Conservation (phyloP, 2,888 invertebrate species). For the Sialis lutaria region DNA sequence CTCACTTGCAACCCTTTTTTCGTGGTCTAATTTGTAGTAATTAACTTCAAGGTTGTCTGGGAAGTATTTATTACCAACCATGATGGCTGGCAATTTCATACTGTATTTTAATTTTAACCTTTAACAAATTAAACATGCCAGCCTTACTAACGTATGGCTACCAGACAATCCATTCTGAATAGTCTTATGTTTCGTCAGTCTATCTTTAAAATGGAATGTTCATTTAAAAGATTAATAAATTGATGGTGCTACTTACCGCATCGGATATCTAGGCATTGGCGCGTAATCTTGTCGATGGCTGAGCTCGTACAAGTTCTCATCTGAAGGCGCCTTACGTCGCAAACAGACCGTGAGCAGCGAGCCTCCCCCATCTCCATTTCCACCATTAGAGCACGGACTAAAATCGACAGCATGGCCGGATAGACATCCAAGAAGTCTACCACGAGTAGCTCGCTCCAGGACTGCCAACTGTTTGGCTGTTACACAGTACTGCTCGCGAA, state of each 20-base stretch:
- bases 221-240: too few species aligned
- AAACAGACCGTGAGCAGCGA: conserved; percentile 77
- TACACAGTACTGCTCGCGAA: conserved; percentile 88
- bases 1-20: too few species aligned
- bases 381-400: conserved; percentile 44
- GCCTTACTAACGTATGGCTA: too few species aligned
- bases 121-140: too few species aligned
- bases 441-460: conserved; percentile 41
- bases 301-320: conserved; percentile 60
- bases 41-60: too few species aligned
- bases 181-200: too few species aligned
- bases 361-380: conserved; percentile 35
- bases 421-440: conserved; percentile 49
- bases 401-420: conserved; percentile 47
- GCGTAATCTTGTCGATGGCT: conserved; percentile 43
- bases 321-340: conserved; percentile 68
- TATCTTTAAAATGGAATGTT: too few species aligned
- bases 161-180: too few species aligned
- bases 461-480: conserved; percentile 75
- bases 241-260: conserved; percentile 18
- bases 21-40: too few species aligned
- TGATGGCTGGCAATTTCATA: too few species aligned
- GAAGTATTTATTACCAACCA: too few species aligned
- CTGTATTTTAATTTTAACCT: too few species aligned
- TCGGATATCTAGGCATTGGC: conserved; percentile 61